Conservation (phyloP, 2,888 invertebrate genomes). For the Archaeoteleia sp. region DNA sequence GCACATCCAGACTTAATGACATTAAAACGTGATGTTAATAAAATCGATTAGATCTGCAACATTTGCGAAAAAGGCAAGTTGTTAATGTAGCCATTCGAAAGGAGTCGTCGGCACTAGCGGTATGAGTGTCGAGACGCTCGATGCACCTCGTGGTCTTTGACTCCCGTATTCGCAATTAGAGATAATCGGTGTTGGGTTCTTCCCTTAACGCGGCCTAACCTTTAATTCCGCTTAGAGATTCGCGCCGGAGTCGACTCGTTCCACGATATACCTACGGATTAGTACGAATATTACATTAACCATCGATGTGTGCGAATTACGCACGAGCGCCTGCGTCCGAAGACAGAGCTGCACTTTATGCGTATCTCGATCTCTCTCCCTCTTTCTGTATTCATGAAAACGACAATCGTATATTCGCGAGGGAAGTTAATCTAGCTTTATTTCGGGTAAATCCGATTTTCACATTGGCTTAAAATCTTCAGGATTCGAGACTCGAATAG, state of each 20-base stretch:
- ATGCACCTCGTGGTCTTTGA: conserved; percentile 29
- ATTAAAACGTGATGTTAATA: no score
- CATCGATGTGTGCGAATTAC: conserved; percentile 32
- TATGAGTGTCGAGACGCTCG: conserved; percentile 13
- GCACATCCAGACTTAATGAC: no score
- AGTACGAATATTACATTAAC: conserved; percentile 6
- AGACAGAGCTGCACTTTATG: conserved; percentile 12
- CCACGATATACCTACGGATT: background rate
- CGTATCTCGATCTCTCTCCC: background rate
- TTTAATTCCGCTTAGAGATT: conserved; percentile 23
- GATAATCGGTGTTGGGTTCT: conserved; percentile 34
- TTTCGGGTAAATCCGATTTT: conserved; percentile 26
- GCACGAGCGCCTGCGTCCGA: conserved; percentile 27
- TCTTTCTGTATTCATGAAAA: background rate
- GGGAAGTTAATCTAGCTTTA: conserved; percentile 23
- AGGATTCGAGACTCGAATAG: background rate
- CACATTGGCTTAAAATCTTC: conserved; percentile 15
- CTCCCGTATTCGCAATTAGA: conserved; percentile 34
- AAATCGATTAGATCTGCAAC: no score
- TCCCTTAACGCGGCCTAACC: conserved; percentile 24
- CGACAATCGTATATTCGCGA: background rate
- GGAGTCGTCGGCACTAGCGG: no score
- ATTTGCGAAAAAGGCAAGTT: no score
- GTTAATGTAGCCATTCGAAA: no score
- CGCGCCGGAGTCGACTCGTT: conserved; percentile 3